These are phyloP conservation scores for Zeugodacus cucurbitae DNA, from an alignment of 1,140 invertebrate species.

Conservation along the genomic window DNA sequence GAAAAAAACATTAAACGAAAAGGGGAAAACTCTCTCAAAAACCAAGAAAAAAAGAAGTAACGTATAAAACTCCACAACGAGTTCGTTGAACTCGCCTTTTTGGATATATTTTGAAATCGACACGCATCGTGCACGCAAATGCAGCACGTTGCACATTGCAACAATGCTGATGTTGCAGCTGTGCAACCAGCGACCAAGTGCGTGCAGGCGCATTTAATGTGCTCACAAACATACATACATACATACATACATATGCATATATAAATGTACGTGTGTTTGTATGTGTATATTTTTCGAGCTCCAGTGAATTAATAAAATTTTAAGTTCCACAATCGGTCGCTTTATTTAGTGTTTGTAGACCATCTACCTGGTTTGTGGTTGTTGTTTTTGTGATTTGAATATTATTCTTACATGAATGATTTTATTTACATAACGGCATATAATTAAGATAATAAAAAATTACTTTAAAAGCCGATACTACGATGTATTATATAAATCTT, in stretches of 20 bases:
- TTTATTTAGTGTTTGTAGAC: background rate
- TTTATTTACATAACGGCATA: no score
- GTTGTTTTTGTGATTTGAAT: background rate
- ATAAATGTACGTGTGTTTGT: background rate
- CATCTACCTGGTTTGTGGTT: background rate
- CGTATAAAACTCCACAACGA: background rate
- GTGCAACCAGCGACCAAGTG: background rate
- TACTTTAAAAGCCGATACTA: no score
- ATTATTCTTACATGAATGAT: background rate
- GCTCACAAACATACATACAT: background rate
- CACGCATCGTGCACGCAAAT: background rate
- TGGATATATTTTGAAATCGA: constrained; percentile 28
- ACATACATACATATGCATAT: background rate
- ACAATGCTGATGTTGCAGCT: constrained; percentile 30
- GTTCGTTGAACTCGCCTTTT: background rate
- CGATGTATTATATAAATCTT: no score
- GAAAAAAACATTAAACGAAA: background rate
- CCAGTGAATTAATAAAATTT: constrained; percentile 13
- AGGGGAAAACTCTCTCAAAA: background rate
- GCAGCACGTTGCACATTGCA: constrained; percentile 6
- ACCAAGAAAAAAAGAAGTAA: background rate
- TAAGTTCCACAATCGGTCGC: background rate
- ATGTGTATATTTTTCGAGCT: background rate
- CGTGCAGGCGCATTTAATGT: background rate
- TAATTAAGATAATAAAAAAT: no score